A percentile compares a stretch with the other conserved stretches of the same genome.
phyloP scores from a whole-genome alignment of 2,888 invertebrate species.

The Gandaritis pyraliata region DNA sequence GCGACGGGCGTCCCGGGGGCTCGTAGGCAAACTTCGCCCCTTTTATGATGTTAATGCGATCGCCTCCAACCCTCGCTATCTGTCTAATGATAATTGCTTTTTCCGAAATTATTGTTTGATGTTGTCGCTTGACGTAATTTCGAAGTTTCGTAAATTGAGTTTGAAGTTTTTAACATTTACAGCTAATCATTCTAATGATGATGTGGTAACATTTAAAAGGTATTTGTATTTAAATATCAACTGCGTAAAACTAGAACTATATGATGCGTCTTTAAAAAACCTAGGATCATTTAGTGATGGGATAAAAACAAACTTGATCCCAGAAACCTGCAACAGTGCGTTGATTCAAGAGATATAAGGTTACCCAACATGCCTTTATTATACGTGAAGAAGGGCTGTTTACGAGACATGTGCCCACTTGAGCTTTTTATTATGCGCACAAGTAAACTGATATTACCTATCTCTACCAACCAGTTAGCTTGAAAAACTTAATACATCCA shows the following conservation, averaged over 20 bases:
- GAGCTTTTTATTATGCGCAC: constrained; percentile 19
- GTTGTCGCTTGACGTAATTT: constrained; percentile 72
- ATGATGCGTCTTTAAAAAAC: constrained; percentile 8
- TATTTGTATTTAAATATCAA: constrained; percentile 28
- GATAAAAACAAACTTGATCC: constrained; percentile 6
- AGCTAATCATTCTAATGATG: constrained; percentile 57
- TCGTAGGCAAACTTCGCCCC: constrained; percentile 76
- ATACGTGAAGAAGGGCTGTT: constrained; percentile 21
- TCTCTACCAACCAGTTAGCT: not conserved
- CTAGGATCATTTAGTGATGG: constrained; percentile 1
- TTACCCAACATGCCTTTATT: constrained; percentile 7
- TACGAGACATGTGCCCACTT: constrained; percentile 18
- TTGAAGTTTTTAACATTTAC: constrained; percentile 66
- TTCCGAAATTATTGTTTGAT: constrained; percentile 83
- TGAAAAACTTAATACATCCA: constrained; percentile 8
- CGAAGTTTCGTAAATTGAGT: constrained; percentile 64
- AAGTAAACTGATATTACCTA: constrained; percentile 19
- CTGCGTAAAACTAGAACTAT: constrained; percentile 14
- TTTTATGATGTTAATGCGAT: constrained; percentile 83
- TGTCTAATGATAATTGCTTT: constrained; percentile 83
- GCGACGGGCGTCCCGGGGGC: constrained; percentile 79
- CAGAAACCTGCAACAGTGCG: constrained; percentile 1
- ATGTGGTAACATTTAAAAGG: constrained; percentile 43
- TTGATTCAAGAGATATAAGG: constrained; percentile 10
- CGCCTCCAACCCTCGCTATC: constrained; percentile 79